Evolutionary conservation across 1,140 invertebrate species (phyloP).

Genomic region (Aphelinus atriplicis): DNA sequence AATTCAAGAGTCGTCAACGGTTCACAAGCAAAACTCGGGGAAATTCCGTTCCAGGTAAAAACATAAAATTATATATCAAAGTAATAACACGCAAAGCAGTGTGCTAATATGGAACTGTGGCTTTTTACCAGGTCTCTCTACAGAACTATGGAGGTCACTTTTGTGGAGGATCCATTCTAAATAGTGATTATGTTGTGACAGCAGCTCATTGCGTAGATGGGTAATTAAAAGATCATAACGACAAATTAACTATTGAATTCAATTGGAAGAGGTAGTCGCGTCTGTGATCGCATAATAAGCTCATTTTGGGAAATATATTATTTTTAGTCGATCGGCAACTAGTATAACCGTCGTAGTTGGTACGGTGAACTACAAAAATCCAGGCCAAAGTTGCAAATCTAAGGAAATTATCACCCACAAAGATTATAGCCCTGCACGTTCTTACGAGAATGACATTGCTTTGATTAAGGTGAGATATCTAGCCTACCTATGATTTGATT

Average conservation of each 20-base stretch:
- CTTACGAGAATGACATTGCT: neutral
- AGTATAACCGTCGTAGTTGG: neutral
- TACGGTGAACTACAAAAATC: neutral
- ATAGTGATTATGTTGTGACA: conserved; percentile 11
- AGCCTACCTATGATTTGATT: neutral
- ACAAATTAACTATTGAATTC: neutral
- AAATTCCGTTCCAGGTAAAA: conserved; percentile 26
- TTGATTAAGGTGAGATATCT: neutral
- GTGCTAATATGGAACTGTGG: neutral
- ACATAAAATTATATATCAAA: neutral
- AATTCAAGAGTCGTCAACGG: conserved; percentile 17
- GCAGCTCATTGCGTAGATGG: conserved; percentile 6
- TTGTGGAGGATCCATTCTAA: conserved; percentile 26
- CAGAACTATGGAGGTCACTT: neutral
- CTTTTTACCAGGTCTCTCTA: neutral
- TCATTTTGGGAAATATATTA: no score
- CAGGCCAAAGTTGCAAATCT: neutral
- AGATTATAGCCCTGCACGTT: neutral
- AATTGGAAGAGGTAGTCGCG: no score
- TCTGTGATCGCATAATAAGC: no score
- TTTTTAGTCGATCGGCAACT: neutral
- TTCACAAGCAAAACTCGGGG: neutral
- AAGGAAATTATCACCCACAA: neutral
- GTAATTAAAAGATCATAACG: neutral
- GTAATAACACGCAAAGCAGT: neutral